Percentiles rank a stretch among this genome's conserved stretches.
phyloP scores from a whole-genome alignment of 2,888 invertebrate genomes.

The Reticulitermes lucifugus region DNA sequence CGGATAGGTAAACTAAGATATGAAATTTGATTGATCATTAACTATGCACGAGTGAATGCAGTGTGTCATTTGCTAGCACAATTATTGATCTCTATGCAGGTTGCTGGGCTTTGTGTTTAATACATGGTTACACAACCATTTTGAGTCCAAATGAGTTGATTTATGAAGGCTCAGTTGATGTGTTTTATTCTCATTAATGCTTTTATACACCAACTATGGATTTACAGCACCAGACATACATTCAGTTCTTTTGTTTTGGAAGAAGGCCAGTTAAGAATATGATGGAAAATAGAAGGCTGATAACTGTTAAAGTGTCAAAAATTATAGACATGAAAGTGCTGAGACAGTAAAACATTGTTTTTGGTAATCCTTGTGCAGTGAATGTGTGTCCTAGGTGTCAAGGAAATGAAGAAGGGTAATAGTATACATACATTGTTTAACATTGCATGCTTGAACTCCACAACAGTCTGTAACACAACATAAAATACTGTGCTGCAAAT shows the following conservation, averaged over 20 bases:
- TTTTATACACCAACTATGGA: constrained; percentile 5
- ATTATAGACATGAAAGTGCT: not conserved
- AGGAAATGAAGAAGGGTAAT: not conserved
- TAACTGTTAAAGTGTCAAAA: not conserved
- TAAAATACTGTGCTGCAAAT: not conserved
- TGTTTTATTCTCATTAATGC: constrained; percentile 11
- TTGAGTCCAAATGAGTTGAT: constrained; percentile 5
- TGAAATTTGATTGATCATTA: not conserved
- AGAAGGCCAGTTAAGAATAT: not conserved
- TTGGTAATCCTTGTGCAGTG: not conserved
- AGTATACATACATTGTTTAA: not conserved
- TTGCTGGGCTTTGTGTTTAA: constrained; percentile 4
- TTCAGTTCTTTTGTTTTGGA: not conserved
- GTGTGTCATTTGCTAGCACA: constrained; percentile 7
- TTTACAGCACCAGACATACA: not conserved
- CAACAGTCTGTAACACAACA: not conserved
- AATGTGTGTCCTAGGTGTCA: not conserved
- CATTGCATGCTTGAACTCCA: not conserved
- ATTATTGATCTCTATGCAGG: constrained; percentile 27
- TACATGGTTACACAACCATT: not conserved
- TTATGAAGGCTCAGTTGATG: not conserved
- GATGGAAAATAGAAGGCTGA: not conserved
- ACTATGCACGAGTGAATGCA: not conserved
- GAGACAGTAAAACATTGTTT: not conserved
- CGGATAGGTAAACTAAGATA: not conserved